A percentile compares a stretch with the other conserved stretches of the same genome.
phyloP scores from a whole-genome alignment of 2,113 vertebrate genomes.

The Dryoscopus gambensis region DNA sequence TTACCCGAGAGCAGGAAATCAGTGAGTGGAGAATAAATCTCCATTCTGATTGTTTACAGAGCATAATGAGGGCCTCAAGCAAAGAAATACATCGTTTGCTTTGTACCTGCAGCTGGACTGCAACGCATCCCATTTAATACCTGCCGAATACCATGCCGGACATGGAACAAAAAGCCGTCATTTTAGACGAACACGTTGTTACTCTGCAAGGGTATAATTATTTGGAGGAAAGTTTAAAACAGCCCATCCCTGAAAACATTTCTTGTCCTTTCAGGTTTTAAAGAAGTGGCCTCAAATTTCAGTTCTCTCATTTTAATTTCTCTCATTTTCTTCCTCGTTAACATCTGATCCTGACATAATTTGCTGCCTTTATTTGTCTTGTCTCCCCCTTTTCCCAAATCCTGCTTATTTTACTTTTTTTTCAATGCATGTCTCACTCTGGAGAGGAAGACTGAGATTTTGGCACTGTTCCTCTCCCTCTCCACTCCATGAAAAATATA shows the following conservation, averaged over 20 bases:
- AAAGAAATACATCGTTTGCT: constrained; percentile 12
- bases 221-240: background rate
- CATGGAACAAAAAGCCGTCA: background rate
- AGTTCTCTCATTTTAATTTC: background rate
- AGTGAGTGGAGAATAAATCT: constrained; percentile 46
- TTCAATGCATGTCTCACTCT: background rate
- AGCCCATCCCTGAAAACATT: background rate
- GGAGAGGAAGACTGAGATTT: background rate
- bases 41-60: constrained; percentile 44
- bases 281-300: background rate
- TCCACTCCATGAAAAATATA: background rate
- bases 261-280: background rate
- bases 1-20: background rate
- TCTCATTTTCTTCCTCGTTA: background rate
- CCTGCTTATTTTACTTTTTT: background rate
- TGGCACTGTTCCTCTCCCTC: background rate
- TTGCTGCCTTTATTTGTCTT: background rate
- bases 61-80: constrained; percentile 36
- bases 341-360: background rate
- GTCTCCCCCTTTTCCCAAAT: background rate
- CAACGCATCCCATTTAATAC: background rate
- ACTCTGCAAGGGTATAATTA: background rate
- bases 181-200: background rate
- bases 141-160: rapidly evolving
- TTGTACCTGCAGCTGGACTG: constrained; percentile 7